These are phyloP conservation scores for Ephestia elutella DNA, from an alignment of 1,140 invertebrate species.

Conservation along the genomic window DNA sequence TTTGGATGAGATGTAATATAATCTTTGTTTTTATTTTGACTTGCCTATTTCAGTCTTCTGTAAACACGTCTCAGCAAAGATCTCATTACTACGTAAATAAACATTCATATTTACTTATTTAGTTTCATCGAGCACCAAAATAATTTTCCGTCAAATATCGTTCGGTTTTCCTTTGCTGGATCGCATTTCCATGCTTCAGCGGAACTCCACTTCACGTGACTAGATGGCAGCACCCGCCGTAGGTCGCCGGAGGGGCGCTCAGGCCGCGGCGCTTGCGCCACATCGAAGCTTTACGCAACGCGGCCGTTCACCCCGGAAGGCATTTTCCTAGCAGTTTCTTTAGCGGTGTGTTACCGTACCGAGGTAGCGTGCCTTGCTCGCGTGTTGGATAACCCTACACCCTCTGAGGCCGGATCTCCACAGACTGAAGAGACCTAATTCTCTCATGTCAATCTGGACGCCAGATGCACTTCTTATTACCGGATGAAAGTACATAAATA, in stretches of 20 bases:
- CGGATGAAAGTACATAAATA: neutral
- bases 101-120: no score
- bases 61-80: no score
- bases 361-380: conserved; percentile 61
- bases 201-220: neutral
- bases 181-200: neutral
- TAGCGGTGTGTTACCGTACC: conserved; percentile 62
- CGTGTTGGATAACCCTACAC: conserved; percentile 42
- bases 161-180: neutral
- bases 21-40: no score
- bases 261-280: conserved; percentile 46
- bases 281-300: conserved; percentile 62
- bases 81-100: no score
- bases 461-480: conserved; percentile 21
- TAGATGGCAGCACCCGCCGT: conserved; percentile 1
- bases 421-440: conserved; percentile 40
- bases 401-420: conserved; percentile 40
- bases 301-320: conserved; percentile 70
- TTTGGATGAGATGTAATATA: no score
- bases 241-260: conserved; percentile 29
- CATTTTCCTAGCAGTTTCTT: conserved; percentile 71
- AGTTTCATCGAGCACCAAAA: no score
- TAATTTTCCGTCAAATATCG: no score
- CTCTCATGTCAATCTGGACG: conserved; percentile 29
- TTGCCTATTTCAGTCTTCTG: no score